Conservation (phyloP, 2,888 invertebrate species). For the Pantelozetes paolii region DNA sequence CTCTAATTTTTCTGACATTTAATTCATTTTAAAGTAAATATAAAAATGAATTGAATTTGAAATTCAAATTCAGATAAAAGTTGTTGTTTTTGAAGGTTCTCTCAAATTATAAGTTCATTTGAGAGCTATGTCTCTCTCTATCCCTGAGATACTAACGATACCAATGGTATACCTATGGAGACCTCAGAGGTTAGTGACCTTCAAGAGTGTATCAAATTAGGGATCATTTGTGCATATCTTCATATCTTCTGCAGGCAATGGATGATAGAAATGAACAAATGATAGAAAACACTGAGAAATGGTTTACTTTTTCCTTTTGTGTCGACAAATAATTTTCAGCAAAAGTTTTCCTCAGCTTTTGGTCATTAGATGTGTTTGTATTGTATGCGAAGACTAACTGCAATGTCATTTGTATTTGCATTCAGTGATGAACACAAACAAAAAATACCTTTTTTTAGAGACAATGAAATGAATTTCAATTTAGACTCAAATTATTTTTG, state of each 20-base stretch:
- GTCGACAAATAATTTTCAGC: background rate
- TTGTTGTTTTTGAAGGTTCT: background rate
- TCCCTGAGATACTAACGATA: background rate
- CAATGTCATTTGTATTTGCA: background rate
- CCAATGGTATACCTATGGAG: background rate
- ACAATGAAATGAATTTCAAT: constrained; percentile 8
- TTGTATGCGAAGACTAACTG: background rate
- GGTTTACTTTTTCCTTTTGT: background rate
- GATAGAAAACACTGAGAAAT: background rate
- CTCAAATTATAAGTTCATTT: background rate
- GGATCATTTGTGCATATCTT: constrained; percentile 12
- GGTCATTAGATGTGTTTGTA: background rate
- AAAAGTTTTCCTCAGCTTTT: background rate
- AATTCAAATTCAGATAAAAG: background rate
- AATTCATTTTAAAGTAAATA: no score
- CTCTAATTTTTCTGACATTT: no score
- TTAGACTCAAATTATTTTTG: constrained; percentile 7
- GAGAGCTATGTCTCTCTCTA: background rate
- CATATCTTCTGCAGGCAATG: background rate
- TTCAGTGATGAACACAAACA: background rate
- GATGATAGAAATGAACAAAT: background rate
- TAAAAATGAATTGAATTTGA: no score
- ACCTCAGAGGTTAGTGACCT: constrained; percentile 30
- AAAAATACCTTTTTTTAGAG: no score
- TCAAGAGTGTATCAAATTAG: constrained; percentile 22